Conservation (phyloP, 37 sponge, comb jelly and placozoan species). For the Diacarnus erythraeanus region DNA sequence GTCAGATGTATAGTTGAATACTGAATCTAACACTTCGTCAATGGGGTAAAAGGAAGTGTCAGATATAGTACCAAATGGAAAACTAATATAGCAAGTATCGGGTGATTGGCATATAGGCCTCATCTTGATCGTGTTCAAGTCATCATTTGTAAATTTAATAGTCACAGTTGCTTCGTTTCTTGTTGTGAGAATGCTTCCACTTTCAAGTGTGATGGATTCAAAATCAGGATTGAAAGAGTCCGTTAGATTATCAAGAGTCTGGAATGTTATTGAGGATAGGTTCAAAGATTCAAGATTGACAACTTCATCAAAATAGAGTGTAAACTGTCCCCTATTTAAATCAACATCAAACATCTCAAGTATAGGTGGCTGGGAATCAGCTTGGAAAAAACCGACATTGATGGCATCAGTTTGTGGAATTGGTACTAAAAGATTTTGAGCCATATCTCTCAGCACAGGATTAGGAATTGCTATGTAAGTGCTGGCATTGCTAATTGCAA, state of each 20-base stretch:
- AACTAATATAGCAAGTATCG: constrained; percentile 54
- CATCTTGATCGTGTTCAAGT: constrained; percentile 74
- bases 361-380: constrained; percentile 60
- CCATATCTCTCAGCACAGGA: constrained; percentile 67
- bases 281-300: constrained; percentile 46
- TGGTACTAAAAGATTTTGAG: constrained; percentile 46
- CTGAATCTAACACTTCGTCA: constrained; percentile 27
- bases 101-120: constrained; percentile 42
- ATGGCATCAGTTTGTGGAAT: constrained; percentile 31
- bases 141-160: constrained; percentile 55
- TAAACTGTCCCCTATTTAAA: constrained; percentile 64
- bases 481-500: constrained; percentile 34
- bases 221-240: constrained; percentile 2
- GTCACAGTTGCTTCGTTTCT: constrained; percentile 41
- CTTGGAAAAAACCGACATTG: constrained; percentile 17
- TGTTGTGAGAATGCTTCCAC: constrained; percentile 15
- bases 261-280: constrained; percentile 59
- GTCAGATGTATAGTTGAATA: constrained; percentile 60
- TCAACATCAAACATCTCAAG: constrained; percentile 72
- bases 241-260: constrained; percentile 33
- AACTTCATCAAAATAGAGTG: constrained; percentile 79
- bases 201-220: constrained; percentile 27
- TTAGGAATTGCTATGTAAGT: constrained; percentile 49
- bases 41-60: constrained; percentile 47
- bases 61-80: constrained; percentile 27